A percentile compares a stretch with the other conserved stretches of the same genome.
Evolutionary conservation across 2,797 vertebrate genomes (phyloP).

Genomic region (Loris lydekkerianus): DNA sequence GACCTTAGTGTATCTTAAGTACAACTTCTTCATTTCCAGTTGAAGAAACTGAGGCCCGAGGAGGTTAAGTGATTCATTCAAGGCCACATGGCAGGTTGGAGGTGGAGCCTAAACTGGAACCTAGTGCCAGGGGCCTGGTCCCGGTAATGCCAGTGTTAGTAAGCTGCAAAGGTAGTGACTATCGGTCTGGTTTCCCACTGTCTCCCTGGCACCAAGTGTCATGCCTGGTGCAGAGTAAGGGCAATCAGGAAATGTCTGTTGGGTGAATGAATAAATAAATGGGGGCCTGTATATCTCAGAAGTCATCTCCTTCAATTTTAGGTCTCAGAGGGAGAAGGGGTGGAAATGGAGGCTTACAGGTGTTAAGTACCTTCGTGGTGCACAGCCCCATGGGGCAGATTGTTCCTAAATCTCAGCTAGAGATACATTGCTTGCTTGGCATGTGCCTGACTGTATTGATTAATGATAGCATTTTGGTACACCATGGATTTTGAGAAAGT

Average conservation of each 20-base stretch:
- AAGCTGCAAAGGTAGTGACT: background rate
- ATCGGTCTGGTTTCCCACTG: background rate
- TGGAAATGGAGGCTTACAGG: background rate
- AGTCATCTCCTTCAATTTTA: background rate
- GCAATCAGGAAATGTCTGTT: background rate
- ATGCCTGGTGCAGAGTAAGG: background rate
- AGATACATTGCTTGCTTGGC: background rate
- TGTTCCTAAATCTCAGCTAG: background rate
- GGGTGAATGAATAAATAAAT: background rate
- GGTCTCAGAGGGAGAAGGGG: background rate
- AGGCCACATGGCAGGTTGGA: background rate
- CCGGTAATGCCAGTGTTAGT: background rate
- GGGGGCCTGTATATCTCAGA: background rate
- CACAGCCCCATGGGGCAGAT: background rate
- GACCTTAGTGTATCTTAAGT: background rate
- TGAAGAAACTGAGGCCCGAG: background rate
- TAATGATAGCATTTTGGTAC: background rate
- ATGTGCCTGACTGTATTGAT: background rate
- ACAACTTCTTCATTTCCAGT: background rate
- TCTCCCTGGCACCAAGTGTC: background rate
- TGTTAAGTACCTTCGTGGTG: fast-evolving
- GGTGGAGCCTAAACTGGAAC: background rate
- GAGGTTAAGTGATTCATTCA: background rate
- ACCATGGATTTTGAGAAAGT: background rate
- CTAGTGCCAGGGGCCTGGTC: background rate